phyloP scores from a whole-genome alignment of 2,888 invertebrate genomes.

The Heterodera filipjevi region DNA sequence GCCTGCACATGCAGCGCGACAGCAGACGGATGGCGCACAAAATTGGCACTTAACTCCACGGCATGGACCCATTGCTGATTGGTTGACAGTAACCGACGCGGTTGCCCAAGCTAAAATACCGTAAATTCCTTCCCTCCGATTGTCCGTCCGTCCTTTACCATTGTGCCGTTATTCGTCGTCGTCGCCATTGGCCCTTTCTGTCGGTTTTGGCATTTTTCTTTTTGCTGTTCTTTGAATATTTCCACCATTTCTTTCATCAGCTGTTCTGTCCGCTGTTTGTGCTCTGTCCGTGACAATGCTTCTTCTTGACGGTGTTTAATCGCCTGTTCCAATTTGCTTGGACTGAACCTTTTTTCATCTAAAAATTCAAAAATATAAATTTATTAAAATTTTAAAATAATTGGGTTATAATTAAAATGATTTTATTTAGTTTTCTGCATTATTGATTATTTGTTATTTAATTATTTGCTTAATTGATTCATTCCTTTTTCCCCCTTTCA shows the following conservation, averaged over 20 bases:
- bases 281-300: neutral
- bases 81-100: neutral
- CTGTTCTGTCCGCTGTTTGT: neutral
- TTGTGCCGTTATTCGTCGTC: neutral
- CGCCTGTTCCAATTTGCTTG: constrained; percentile 21
- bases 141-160: neutral
- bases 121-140: neutral
- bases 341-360: neutral
- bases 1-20: neutral
- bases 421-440: no score
- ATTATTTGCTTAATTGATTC: neutral
- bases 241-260: neutral
- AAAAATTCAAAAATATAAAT: no score
- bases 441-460: no score
- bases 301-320: neutral
- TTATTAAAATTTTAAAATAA: no score
- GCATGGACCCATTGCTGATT: constrained; percentile 18
- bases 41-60: constrained; percentile 24
- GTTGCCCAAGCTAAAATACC: neutral
- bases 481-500: neutral
- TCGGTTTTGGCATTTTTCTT: neutral
- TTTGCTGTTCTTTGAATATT: constrained; percentile 4
- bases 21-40: constrained; percentile 5
- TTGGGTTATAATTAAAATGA: no score
- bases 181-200: neutral